Conservation (phyloP, 2,113 vertebrate species). For the Macquaria australasica region DNA sequence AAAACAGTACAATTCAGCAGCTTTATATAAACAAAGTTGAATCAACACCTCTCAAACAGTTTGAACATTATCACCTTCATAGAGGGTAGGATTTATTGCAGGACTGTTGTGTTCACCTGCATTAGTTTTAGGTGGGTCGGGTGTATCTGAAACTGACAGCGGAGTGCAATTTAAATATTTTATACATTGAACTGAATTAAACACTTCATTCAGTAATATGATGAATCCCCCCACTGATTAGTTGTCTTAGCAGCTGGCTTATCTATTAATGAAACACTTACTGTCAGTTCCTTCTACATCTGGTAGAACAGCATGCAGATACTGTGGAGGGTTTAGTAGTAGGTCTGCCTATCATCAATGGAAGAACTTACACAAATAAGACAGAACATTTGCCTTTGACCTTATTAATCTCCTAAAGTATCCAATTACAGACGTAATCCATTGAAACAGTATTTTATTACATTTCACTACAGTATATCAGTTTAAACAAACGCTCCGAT, state of each 20-base stretch:
- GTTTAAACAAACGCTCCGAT: conserved; percentile 45
- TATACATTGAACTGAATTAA: not conserved
- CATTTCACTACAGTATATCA: conserved; percentile 40
- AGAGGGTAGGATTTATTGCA: not conserved
- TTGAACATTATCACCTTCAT: not conserved
- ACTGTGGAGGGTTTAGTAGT: not conserved
- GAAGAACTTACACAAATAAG: not conserved
- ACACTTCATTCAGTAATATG: not conserved
- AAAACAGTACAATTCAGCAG: not conserved
- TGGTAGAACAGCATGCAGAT: not conserved
- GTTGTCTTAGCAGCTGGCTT: not conserved
- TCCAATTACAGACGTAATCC: conserved; percentile 6
- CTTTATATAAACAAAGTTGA: not conserved
- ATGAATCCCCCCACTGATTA: not conserved
- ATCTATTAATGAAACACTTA: not conserved
- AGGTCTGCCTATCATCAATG: not conserved
- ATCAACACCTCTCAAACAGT: too few species aligned
- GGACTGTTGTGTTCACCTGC: not conserved
- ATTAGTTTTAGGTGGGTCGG: too few species aligned
- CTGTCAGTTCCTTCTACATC: not conserved
- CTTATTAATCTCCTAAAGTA: not conserved
- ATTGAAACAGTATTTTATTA: conserved; percentile 67
- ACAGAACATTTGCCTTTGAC: not conserved
- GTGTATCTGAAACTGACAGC: not conserved
- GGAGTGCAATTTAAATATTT: not conserved